Evolutionary conservation across 2,113 vertebrate species (phyloP).

Genomic region (Oplegnathus fasciatus): DNA sequence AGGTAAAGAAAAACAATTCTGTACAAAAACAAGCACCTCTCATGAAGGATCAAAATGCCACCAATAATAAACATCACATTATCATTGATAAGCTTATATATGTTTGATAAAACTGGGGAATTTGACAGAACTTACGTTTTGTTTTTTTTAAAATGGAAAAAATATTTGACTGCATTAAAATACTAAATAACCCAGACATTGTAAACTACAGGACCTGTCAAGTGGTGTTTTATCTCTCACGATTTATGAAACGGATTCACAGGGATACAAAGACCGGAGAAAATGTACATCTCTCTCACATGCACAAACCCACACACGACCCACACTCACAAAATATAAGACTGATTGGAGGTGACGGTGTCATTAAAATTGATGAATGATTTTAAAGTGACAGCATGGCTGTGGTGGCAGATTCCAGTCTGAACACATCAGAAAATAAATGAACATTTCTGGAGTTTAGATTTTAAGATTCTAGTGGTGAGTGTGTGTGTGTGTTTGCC

Average conservation of each 20-base stretch:
- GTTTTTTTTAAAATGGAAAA: constrained; percentile 40
- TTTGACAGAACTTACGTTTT: constrained; percentile 29
- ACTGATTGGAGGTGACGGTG: constrained; percentile 25
- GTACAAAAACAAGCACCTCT: constrained; percentile 75
- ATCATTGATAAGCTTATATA: constrained; percentile 61
- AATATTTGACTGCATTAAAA: constrained; percentile 70
- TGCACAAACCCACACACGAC: constrained; percentile 40
- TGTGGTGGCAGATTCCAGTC: constrained; percentile 60
- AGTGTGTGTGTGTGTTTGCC: constrained; percentile 19
- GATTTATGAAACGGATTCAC: constrained; percentile 46
- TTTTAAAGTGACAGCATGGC: constrained; percentile 41
- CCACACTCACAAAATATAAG: constrained; percentile 53
- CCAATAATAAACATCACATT: constrained; percentile 71
- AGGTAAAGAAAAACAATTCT: constrained; percentile 59
- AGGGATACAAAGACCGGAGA: constrained; percentile 47
- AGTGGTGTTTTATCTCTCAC: constrained; percentile 35
- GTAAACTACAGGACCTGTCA: constrained; percentile 62
- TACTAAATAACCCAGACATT: constrained; percentile 69
- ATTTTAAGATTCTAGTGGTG: constrained; percentile 30
- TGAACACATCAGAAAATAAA: constrained; percentile 39
- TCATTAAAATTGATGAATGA: constrained; percentile 54
- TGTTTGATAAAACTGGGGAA: constrained; percentile 68
- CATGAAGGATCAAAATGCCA: constrained; percentile 61
- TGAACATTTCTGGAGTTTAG: constrained; percentile 19
- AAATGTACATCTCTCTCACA: constrained; percentile 40